Percentiles rank a stretch among this genome's conserved stretches.
Conservation (phyloP, 2,888 invertebrate genomes). For the Zeuzera pyrina region DNA sequence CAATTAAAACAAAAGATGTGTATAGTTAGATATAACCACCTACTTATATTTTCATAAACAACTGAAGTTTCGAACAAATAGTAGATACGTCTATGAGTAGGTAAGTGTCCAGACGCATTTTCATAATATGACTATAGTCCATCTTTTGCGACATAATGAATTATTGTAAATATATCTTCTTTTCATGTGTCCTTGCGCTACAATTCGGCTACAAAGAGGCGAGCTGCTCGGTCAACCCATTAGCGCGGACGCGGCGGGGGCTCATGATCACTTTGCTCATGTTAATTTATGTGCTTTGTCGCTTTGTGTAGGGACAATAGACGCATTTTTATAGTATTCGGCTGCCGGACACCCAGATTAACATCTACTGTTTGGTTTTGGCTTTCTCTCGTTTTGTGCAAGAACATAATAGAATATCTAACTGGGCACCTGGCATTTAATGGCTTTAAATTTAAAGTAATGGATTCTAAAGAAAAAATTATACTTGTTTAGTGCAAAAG, state of each 20-base stretch:
- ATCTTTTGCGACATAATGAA: slow-evolving; percentile 13
- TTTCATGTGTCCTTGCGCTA: slow-evolving; percentile 20
- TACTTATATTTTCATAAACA: too few relatives aligned
- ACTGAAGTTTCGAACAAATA: too few relatives aligned
- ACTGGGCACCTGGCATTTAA: slow-evolving; percentile 63
- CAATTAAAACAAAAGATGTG: too few relatives aligned
- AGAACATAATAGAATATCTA: slow-evolving; percentile 42
- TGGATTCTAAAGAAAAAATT: slow-evolving; percentile 29
- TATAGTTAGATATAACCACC: too few relatives aligned
- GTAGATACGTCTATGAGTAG: too few relatives aligned
- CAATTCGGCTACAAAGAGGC: slow-evolving; percentile 16
- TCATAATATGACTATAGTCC: neutral
- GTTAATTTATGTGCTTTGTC: slow-evolving; percentile 72
- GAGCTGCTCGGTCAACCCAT: slow-evolving; percentile 57
- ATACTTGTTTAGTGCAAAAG: slow-evolving; percentile 23
- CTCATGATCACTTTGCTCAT: slow-evolving; percentile 68
- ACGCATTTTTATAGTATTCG: slow-evolving; percentile 58
- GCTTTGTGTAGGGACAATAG: slow-evolving; percentile 56
- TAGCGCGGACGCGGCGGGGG: slow-evolving; percentile 52
- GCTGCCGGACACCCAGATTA: slow-evolving; percentile 71
- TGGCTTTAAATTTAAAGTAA: slow-evolving; percentile 34
- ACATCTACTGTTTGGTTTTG: slow-evolving; percentile 55
- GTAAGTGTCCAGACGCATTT: neutral
- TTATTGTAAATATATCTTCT: slow-evolving; percentile 17
- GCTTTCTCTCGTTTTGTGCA: slow-evolving; percentile 70